These are phyloP conservation scores for Holotrichia oblita DNA, from an alignment of 1,140 invertebrate genomes.

Conservation along the genomic window DNA sequence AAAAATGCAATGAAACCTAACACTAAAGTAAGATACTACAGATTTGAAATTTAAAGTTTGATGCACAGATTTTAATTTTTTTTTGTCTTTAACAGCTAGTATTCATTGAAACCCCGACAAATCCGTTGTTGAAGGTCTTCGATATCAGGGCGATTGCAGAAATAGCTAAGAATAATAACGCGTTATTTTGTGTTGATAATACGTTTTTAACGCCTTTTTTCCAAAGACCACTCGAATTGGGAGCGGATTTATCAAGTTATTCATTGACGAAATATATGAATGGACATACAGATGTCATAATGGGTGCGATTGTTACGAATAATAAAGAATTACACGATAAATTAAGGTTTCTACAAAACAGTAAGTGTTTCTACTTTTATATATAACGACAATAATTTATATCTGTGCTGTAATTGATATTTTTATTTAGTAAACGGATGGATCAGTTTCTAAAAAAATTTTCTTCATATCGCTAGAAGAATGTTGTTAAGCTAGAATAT, in stretches of 20 bases:
- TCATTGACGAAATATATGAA: constrained; percentile 99
- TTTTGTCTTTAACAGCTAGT: constrained; percentile 73
- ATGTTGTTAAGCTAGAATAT: no score
- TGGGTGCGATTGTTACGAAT: constrained; percentile 88
- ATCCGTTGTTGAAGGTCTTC: constrained; percentile 91
- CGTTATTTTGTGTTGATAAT: constrained; percentile 94
- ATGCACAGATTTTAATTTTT: neutral
- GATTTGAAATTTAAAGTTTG: neutral
- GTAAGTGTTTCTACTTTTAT: constrained; percentile 63
- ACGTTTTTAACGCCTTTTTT: constrained; percentile 96
- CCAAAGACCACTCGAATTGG: constrained; percentile 89
- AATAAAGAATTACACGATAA: constrained; percentile 75
- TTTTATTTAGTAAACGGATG: no score
- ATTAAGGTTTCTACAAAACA: constrained; percentile 90
- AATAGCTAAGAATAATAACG: constrained; percentile 67
- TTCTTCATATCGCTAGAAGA: no score
- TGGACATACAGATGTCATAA: constrained; percentile 97
- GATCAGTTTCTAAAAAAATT: no score
- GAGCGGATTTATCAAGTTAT: constrained; percentile 92
- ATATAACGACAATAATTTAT: no score
- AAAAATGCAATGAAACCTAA: constrained; percentile 78
- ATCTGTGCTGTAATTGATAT: no score
- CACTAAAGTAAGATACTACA: constrained; percentile 76
- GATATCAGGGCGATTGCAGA: constrained; percentile 85
- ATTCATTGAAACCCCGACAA: constrained; percentile 98